Base-by-base conservation (phyloP, 2,888 invertebrate genomes). In the Pyrrhosoma nymphula region DNA sequence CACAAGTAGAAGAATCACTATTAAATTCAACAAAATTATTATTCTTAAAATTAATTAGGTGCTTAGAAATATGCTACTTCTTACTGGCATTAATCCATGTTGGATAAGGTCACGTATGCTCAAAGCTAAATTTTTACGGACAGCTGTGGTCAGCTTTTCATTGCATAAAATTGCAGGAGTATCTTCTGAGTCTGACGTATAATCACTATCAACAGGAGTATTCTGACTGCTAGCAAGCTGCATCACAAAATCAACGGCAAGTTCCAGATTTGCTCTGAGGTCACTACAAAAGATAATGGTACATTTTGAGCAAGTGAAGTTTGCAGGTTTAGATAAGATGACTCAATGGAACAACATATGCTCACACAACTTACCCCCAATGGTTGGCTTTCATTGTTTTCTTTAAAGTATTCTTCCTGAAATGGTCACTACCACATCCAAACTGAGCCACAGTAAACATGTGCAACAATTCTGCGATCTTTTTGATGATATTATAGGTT, bases 401-500 rank as follows among this genome's bases (percentile, higher is more conserved):
- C 97, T 99, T 99, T 95, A 98, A 97, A 95, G 98, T 98, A 97
- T 98, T 99, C 96, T 98, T 98, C 96, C 98, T 98, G 96, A 98
- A 98, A 95, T 97, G 97, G 95, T 97, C 97, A 16, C 98, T 97
- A 26, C 99, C 98, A 96, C 99, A 99, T n/a, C 99, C 99, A 96
- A 99, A 98, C 96, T 99, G 99, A 82, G 99, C 98, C 89, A 99
- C 98, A 55, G 99, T 98, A 96, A 99, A 99, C 97, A 99, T 99
- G 97, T 99, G 99, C 96, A 99, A 97, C 56, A 99, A 97, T 30
- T 99, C 98, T 30, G 99, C 98, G 0, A 99, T 99, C 97, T 99
- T 98, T 96, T 98, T 98, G 97, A 99, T 98, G 89, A 99, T 97
- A 96, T 98, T 98, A 55, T 98, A 97, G 20, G 98, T 98, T 96